phyloP scores from a whole-genome alignment of 2,797 vertebrate species.

The Cheirogaleus major region DNA sequence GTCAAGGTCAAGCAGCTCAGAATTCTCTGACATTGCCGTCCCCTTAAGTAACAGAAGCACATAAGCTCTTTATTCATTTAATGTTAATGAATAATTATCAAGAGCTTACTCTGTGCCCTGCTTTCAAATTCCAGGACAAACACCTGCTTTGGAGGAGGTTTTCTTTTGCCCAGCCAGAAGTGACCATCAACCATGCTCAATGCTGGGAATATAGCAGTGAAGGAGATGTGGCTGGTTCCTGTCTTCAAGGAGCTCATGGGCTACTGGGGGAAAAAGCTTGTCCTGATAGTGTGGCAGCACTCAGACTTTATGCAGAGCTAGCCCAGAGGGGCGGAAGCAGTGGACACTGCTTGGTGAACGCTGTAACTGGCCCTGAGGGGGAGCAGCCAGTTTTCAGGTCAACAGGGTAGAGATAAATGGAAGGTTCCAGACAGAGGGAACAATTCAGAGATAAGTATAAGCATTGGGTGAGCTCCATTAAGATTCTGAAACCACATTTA shows the following conservation, averaged over 20 bases:
- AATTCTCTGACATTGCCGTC: background rate
- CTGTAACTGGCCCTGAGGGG: background rate
- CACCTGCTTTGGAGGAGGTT: background rate
- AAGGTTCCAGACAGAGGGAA: background rate
- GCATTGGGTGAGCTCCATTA: background rate
- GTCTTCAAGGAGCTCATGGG: background rate
- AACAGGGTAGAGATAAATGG: background rate
- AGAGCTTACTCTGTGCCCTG: background rate
- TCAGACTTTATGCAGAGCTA: background rate
- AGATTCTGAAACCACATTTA: background rate
- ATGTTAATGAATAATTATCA: background rate
- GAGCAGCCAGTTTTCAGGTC: background rate
- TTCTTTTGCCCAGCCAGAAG: background rate
- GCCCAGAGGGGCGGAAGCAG: background rate
- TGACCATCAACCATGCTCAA: background rate
- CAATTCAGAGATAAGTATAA: background rate
- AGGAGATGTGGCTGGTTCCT: background rate
- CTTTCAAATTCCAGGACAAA: slow-evolving; percentile 5
- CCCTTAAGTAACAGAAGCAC: background rate
- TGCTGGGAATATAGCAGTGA: background rate
- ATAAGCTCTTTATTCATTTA: background rate
- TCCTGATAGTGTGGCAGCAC: rapidly evolving
- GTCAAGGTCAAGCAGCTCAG: background rate
- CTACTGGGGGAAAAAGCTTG: background rate
- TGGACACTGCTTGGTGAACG: background rate